Percentiles rank a stretch among this genome's conserved stretches.
These are phyloP conservation scores for Tortricodes alternella DNA, from an alignment of 2,888 invertebrate genomes.

Conservation along the genomic window DNA sequence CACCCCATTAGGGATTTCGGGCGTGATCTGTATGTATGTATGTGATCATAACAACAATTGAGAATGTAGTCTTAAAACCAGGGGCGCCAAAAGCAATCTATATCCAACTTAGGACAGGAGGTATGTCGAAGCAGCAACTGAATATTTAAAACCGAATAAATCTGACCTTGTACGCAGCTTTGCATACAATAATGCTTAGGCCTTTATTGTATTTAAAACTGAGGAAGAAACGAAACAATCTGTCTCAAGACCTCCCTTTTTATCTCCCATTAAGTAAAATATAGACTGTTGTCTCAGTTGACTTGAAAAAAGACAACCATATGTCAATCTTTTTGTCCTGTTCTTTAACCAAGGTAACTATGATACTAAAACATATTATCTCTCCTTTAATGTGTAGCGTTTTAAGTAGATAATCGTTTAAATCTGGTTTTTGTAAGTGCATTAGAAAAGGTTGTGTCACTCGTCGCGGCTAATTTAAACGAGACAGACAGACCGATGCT, in stretches of 20 bases:
- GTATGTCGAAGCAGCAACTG: not conserved
- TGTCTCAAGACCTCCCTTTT: slow-evolving; percentile 42
- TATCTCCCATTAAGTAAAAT: slow-evolving; percentile 53
- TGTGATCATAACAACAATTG: too few species aligned
- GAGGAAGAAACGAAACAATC: slow-evolving; percentile 39
- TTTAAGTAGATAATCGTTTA: slow-evolving; percentile 40
- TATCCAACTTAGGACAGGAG: not conserved
- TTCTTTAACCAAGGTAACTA: slow-evolving; percentile 27
- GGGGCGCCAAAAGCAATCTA: too few species aligned
- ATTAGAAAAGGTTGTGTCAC: not conserved
- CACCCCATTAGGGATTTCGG: too few species aligned
- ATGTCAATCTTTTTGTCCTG: slow-evolving; percentile 65
- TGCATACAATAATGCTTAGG: slow-evolving; percentile 15
- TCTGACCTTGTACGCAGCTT: not conserved
- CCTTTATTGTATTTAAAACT: slow-evolving; percentile 46
- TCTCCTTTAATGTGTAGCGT: not conserved
- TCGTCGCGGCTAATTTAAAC: slow-evolving; percentile 69
- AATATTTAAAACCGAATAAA: not conserved
- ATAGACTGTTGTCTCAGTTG: slow-evolving; percentile 52
- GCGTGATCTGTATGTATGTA: too few species aligned
- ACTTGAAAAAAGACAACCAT: slow-evolving; percentile 54
- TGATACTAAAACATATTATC: not conserved
- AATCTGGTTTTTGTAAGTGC: not conserved
- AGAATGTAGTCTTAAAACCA: too few species aligned
- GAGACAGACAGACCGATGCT: slow-evolving; percentile 51